Percentiles rank a stretch among this genome's conserved stretches.
phyloP scores from a whole-genome alignment of 2,797 vertebrate species.

The Brachymystax lenok region DNA sequence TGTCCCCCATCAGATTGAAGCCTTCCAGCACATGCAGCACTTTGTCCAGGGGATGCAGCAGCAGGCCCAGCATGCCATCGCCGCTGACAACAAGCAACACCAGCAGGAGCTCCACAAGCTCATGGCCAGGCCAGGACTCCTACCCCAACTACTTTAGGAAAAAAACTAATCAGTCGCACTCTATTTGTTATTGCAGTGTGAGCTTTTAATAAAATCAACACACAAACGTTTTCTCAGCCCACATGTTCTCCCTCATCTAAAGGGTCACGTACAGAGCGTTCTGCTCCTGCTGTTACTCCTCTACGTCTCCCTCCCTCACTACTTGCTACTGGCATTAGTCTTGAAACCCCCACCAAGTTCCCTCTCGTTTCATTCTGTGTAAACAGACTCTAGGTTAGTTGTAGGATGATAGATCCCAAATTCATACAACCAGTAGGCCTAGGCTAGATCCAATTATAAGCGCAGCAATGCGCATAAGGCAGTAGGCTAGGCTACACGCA shows the following conservation, averaged over 20 bases:
- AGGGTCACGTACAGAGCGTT: not conserved
- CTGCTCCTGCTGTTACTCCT: not conserved
- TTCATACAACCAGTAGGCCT: too few relatives aligned
- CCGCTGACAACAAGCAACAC: conserved; percentile 93
- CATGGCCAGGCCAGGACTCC: conserved; percentile 90
- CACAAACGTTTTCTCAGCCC: not conserved
- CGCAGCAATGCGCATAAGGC: too few relatives aligned
- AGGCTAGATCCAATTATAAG: too few relatives aligned
- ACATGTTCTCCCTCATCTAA: not conserved
- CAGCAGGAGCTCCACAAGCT: conserved; percentile 97
- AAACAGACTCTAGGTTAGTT: too few relatives aligned
- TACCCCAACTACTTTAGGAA: not conserved
- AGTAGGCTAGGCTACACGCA: too few relatives aligned
- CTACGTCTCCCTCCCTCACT: not conserved
- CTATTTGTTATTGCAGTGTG: not conserved
- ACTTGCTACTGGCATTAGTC: too few relatives aligned
- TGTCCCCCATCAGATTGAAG: conserved; percentile 83
- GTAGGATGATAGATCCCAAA: too few relatives aligned
- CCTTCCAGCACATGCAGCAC: conserved; percentile 98
- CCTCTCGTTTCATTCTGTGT: not conserved
- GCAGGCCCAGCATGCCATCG: conserved; percentile 92
- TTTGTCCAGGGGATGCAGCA: conserved; percentile 97
- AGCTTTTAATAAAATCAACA: not conserved
- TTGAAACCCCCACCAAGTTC: too few relatives aligned
- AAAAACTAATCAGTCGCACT: not conserved